Evolutionary conservation across 1,140 invertebrate genomes (phyloP), one percentile per base, ranked within the genome.

Genomic region (Caenorhabditis inopinata): DNA sequence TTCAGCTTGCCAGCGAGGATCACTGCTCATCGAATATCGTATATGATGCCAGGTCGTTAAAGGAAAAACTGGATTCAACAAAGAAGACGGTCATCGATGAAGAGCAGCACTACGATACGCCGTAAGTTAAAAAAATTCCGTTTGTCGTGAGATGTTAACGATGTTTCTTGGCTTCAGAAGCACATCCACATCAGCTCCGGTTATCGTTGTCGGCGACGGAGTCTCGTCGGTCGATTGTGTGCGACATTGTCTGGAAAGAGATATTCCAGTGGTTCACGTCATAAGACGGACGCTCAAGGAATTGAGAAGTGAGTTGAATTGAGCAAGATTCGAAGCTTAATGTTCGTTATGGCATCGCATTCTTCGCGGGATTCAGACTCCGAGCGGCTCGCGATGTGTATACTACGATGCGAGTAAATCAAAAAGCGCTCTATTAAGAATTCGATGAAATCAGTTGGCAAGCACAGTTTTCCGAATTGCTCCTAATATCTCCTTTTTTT

Each of bases 151-250:
- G 11, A 32, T 46, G 1, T 29, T 46, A 21, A 29, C 32, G n/a
- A 32, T 14, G 9, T 45, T 42, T 78, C 25, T n/a, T 46, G 46
- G n/a, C 46, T 78, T 14, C 58, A 35, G 76, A 42, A 29, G 23
- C 53, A 78, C 58, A 4, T 68, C 58, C 32, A 21, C 58, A 4
- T 47, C 42, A 3, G 16, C 25, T 1, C 25, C 38, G 16, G 85
- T 87, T 1, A 73, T 87, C 3, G 83, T 87, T 12, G 83, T 87
- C 25, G 86, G 86, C 1, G 86, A 87, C 62, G 86, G 86, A 76
- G 87, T 87, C 46, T 81, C 79, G 23, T 87, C 86, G 1, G 86
- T 87, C 0, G 86, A 87, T 76, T 82, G 84, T n/a, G 80, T 87
- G 9, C 53, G 78, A 25, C 79, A 84, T 51, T 88, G 87, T 82